phyloP scores from a whole-genome alignment of 2,797 vertebrate species.

The Sebastes ruberrimus region DNA sequence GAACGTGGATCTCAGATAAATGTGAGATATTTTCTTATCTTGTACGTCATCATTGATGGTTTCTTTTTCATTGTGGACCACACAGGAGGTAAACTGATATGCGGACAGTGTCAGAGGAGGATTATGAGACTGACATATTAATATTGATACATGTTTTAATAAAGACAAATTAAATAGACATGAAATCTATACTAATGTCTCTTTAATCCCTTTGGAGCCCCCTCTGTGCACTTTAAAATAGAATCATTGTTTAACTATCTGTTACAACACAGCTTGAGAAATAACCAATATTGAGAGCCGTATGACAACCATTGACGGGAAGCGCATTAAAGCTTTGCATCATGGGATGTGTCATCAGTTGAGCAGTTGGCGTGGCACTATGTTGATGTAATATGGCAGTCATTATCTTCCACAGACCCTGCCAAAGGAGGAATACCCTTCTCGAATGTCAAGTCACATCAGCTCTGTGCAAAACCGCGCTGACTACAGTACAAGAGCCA shows the following conservation, averaged over 20 bases:
- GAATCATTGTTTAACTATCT: conserved; percentile 38
- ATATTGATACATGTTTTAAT: conserved; percentile 11
- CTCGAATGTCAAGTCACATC: conserved; percentile 75
- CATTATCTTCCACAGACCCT: conserved; percentile 73
- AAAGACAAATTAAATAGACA: conserved; percentile 25
- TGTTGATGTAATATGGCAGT: conserved; percentile 83
- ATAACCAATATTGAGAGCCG: conserved; percentile 39
- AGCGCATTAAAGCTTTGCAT: conserved; percentile 67
- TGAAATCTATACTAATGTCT: conserved; percentile 29
- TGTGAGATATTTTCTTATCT: neutral
- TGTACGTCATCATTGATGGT: neutral
- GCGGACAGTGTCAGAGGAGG: conserved; percentile 3
- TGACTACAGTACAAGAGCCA: conserved; percentile 52
- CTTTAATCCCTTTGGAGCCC: conserved; percentile 21
- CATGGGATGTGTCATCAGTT: conserved; percentile 73
- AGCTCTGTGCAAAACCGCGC: conserved; percentile 63
- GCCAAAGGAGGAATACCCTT: conserved; percentile 79
- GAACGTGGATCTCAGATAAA: neutral
- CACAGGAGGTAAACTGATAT: conserved; percentile 12
- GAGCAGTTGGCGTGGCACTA: conserved; percentile 69
- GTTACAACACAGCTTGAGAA: conserved; percentile 48
- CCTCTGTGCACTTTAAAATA: conserved; percentile 35
- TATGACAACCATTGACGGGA: conserved; percentile 64
- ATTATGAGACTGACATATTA: conserved; percentile 17
- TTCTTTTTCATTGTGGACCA: conserved; percentile 24